These are phyloP conservation scores for Punctoribates punctum DNA, from an alignment of 2,888 invertebrate genomes.

Conservation along the genomic window DNA sequence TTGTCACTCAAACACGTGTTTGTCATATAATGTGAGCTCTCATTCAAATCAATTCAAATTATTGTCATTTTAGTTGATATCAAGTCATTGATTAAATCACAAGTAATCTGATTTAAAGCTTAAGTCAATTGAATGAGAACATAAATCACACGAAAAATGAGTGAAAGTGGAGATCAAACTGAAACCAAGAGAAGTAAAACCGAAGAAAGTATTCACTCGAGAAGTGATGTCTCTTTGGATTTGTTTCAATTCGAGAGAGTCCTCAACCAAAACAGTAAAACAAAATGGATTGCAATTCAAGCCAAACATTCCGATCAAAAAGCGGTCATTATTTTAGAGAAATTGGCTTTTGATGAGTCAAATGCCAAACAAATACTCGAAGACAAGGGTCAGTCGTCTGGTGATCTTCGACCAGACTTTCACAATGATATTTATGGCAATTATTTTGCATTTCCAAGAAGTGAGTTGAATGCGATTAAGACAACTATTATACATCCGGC, in stretches of 20 bases:
- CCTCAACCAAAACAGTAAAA: slow-evolving; percentile 28
- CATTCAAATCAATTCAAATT: too few relatives aligned
- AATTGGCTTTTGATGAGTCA: slow-evolving; percentile 70
- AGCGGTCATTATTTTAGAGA: slow-evolving; percentile 74
- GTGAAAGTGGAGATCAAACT: background rate
- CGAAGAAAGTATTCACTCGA: background rate
- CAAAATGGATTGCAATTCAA: slow-evolving; percentile 39
- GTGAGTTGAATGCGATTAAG: slow-evolving; percentile 64
- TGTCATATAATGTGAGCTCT: too few relatives aligned
- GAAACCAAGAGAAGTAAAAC: background rate
- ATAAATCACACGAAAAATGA: background rate
- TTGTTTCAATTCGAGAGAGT: slow-evolving; percentile 25
- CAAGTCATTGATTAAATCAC: too few relatives aligned
- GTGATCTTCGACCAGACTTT: slow-evolving; percentile 54
- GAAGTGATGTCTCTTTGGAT: background rate
- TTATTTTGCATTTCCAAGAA: slow-evolving; percentile 66
- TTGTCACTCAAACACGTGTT: too few relatives aligned
- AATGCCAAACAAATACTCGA: slow-evolving; percentile 47
- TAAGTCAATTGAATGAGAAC: too few relatives aligned
- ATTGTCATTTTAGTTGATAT: too few relatives aligned
- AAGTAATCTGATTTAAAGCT: too few relatives aligned
- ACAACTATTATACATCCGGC: slow-evolving; percentile 88
- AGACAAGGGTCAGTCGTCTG: slow-evolving; percentile 11
- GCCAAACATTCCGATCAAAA: slow-evolving; percentile 38
- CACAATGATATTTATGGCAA: slow-evolving; percentile 81